Percentiles rank a stretch among this genome's conserved stretches.
Evolutionary conservation across 2,888 invertebrate species (phyloP).

Genomic region (Dione vanillae): DNA sequence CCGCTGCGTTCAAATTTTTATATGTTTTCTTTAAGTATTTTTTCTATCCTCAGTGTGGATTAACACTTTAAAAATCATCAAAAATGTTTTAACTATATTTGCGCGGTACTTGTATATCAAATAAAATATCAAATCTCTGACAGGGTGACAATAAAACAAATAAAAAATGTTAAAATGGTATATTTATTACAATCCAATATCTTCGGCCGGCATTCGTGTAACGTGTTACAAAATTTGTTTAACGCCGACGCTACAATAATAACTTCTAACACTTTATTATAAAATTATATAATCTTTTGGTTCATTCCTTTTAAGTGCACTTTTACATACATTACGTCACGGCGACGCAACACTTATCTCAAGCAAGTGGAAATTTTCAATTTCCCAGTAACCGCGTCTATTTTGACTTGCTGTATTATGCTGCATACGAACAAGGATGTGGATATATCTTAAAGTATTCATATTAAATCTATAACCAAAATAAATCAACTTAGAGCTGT

Average conservation of each 20-base stretch:
- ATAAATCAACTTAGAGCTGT: background rate
- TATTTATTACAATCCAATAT: constrained; percentile 84
- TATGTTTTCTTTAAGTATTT: too few species aligned
- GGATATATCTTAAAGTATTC: constrained; percentile 5
- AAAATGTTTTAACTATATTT: too few species aligned
- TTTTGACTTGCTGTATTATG: constrained; percentile 41
- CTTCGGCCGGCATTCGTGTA: constrained; percentile 68
- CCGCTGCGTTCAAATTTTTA: too few species aligned
- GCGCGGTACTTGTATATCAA: too few species aligned
- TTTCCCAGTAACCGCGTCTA: constrained; percentile 59
- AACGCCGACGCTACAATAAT: constrained; percentile 68
- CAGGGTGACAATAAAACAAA: constrained; percentile 59
- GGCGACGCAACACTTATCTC: constrained; percentile 68
- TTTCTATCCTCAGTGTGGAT: too few species aligned
- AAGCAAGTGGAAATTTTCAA: constrained; percentile 72
- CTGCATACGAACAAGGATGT: constrained; percentile 32
- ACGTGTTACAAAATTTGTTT: constrained; percentile 79
- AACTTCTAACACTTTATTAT: constrained; percentile 80
- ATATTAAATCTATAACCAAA: constrained; percentile 1
- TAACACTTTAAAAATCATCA: too few species aligned
- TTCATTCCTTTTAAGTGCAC: constrained; percentile 82
- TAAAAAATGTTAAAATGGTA: constrained; percentile 80
- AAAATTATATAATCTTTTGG: constrained; percentile 84
- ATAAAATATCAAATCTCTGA: background rate
- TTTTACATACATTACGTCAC: constrained; percentile 73